phyloP scores from a whole-genome alignment of 2,797 vertebrate genomes.

The Huso huso region DNA sequence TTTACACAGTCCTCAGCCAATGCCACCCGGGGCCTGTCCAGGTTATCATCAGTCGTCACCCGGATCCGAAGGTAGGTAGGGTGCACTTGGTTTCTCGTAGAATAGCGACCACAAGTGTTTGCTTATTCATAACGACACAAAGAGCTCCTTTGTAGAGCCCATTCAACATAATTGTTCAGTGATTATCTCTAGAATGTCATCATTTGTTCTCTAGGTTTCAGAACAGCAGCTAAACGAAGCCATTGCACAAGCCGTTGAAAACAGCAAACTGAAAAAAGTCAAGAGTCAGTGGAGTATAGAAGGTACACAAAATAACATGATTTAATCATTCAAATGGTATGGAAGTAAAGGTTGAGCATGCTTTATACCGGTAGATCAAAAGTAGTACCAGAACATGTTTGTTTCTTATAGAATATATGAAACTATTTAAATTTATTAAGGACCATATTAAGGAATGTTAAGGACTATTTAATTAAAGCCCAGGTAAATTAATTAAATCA shows the following conservation, averaged over 20 bases:
- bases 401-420: too few species aligned
- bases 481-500: too few species aligned
- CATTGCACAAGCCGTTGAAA: constrained; percentile 74
- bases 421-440: too few species aligned
- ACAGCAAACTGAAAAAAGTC: constrained; percentile 66
- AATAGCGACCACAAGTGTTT: constrained; percentile 1
- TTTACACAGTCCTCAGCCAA: constrained; percentile 75
- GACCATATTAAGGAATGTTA: too few species aligned
- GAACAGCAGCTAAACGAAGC: constrained; percentile 83
- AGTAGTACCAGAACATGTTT: too few species aligned
- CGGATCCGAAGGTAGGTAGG: constrained; percentile 74
- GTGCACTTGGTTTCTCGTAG: not conserved
- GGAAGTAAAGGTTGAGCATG: too few species aligned
- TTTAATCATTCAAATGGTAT: not conserved
- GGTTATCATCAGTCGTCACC: constrained; percentile 84
- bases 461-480: too few species aligned
- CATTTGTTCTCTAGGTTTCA: constrained; percentile 65
- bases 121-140: not conserved
- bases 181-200: too few species aligned
- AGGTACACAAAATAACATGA: constrained; percentile 38
- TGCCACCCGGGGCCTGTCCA: constrained; percentile 74
- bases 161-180: too few species aligned
- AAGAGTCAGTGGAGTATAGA: constrained; percentile 72
- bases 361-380: too few species aligned
- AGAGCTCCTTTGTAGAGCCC: not conserved